Evolutionary conservation across 2,888 invertebrate species (phyloP).

Genomic region (Protonemura montana): DNA sequence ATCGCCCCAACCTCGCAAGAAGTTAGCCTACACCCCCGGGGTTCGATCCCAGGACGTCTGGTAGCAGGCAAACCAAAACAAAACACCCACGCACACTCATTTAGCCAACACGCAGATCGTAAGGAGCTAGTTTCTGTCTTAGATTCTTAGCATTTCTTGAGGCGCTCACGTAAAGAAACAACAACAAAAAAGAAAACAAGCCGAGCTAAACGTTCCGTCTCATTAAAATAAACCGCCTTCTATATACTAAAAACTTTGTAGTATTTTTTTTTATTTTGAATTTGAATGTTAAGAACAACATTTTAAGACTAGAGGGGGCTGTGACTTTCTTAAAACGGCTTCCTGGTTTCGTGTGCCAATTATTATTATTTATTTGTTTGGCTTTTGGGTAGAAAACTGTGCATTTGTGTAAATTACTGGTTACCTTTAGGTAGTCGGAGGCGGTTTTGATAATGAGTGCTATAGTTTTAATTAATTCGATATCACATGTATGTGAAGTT

Average conservation of each 20-base stretch:
- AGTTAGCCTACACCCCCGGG: neutral
- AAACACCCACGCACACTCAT: neutral
- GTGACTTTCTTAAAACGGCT: neutral
- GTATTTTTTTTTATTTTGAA: neutral
- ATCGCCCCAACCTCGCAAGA: neutral
- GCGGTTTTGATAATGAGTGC: neutral
- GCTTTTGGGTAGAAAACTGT: neutral
- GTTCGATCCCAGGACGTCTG: neutral
- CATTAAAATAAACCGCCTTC: neutral
- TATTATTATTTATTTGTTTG: neutral
- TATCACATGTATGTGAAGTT: no score
- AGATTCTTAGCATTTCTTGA: neutral
- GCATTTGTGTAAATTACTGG: neutral
- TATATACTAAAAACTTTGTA: neutral
- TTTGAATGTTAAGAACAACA: neutral
- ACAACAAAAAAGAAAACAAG: no score
- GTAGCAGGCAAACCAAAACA: neutral
- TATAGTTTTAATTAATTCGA: neutral
- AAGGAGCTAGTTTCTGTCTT: neutral
- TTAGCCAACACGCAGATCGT: neutral
- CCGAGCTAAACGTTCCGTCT: neutral
- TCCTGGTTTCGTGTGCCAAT: neutral
- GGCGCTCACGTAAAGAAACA: neutral
- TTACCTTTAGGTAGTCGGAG: neutral
- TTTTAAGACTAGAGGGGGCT: neutral